Evolutionary conservation across 2,113 vertebrate genomes (phyloP), one percentile per base, ranked within the genome.

Genomic region (Hoplias malabaricus): DNA sequence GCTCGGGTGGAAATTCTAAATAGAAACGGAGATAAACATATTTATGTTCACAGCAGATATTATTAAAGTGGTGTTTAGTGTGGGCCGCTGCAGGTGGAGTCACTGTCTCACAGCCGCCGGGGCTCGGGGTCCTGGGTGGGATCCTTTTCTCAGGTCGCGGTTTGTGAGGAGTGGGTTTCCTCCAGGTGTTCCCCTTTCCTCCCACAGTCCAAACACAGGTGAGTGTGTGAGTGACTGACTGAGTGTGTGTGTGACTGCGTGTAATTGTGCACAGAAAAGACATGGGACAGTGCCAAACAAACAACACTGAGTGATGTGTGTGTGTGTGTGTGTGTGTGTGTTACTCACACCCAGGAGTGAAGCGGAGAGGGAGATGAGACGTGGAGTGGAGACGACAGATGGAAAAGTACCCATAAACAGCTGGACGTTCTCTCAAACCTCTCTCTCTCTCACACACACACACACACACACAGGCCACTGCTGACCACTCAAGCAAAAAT

Each of bases 331-430:
- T 77, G 78, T 56, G 57, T 57, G 59, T 63, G 27, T 67, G 53
- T 53, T 25, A n/a, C n/a, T n/a, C 25, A 33, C 27, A 8, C 27
- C 5, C 14, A 2, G 40, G 34, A 42, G 56, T 75, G 70, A 31
- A 48, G 46, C 21, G n/a, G n/a, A 36, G 66, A 67, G 59, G 43
- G 53, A 13, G 40, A 53, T 12, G 40, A 61, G 48, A 36, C 33
- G 27, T 70, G 65, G 31, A 75, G n/a, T n/a, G n/a, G 40, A 81
- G 82, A 78, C 48, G 63, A 63, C 83, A 87, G 83, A 80, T 85
- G 83, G 85, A 73, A 70, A 59, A 67, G 68, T 62, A 31, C 61
- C 59, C 69, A 12, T 31, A 53, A 81, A 84, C 79, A 84, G 80
- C 84, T 84, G 78, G 78, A 78, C 12, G 13, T 25, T 50, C 34